phyloP scores from a whole-genome alignment of 2,888 invertebrate species.

The Zygaena filipendulae region DNA sequence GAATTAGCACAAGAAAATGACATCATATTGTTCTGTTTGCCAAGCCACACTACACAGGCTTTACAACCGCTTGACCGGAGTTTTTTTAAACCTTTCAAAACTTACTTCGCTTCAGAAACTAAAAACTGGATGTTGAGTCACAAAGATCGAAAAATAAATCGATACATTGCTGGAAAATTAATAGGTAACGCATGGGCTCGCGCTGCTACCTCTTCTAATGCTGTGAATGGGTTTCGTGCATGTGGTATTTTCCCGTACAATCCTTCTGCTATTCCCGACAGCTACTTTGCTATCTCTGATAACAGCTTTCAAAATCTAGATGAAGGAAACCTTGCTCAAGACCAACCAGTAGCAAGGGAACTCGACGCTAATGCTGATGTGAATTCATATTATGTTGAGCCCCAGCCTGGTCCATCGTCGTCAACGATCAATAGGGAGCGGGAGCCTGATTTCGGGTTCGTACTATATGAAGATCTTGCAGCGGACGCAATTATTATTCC shows the following conservation, averaged over 20 bases:
- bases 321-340: too few species aligned
- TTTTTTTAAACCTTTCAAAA: conserved; percentile 9
- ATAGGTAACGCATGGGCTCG: conserved; percentile 7
- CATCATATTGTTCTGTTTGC: conserved; percentile 14
- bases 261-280: conserved; percentile 3
- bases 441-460: conserved; percentile 1
- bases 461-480: conserved; percentile 5
- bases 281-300: too few species aligned
- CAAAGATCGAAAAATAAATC: conserved; percentile 2
- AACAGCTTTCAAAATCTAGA: too few species aligned
- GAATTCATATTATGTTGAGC: too few species aligned
- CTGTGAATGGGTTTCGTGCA: conserved; percentile 3
- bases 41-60: conserved; percentile 13
- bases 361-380: too few species aligned
- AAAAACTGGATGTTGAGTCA: too few species aligned
- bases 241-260: conserved; percentile 6
- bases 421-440: conserved; percentile 7
- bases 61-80: conserved; percentile 13
- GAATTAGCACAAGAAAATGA: conserved; percentile 16
- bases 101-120: conserved; percentile 4
- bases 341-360: too few species aligned
- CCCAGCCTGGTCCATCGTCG: too few species aligned
- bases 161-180: conserved; percentile 4
- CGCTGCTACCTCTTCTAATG: conserved; percentile 6
- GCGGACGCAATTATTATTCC: conserved; percentile 8